phyloP scores from a whole-genome alignment of 1,140 invertebrate species.

The Nymphalis io region DNA sequence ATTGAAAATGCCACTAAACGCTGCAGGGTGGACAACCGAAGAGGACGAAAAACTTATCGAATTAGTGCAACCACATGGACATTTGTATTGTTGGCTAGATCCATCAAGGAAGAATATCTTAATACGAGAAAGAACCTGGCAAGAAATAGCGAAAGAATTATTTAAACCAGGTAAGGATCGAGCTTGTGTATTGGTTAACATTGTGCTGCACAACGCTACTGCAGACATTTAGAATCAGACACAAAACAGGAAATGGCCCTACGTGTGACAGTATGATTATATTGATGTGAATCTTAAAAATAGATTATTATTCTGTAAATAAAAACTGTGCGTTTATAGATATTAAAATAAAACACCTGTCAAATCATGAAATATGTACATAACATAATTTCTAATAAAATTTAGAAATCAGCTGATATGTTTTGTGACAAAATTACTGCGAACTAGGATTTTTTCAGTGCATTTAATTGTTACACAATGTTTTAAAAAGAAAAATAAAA shows the following conservation, averaged over 20 bases:
- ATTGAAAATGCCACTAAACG: conserved; percentile 68
- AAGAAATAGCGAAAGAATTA: conserved; percentile 65
- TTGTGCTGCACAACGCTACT: conserved; percentile 55
- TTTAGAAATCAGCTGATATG: neutral
- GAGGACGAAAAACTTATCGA: conserved; percentile 68
- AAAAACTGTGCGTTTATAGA: too few relatives aligned
- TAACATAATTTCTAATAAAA: neutral
- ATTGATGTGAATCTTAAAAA: neutral
- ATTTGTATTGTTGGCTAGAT: conserved; percentile 64
- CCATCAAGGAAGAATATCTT: conserved; percentile 72
- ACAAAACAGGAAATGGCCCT: neutral
- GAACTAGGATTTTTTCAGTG: neutral
- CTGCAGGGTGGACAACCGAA: conserved; percentile 64
- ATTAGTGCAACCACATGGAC: conserved; percentile 66
- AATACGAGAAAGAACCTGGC: conserved; percentile 67
- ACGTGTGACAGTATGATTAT: neutral
- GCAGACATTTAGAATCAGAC: conserved; percentile 31
- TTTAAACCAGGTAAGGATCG: conserved; percentile 65
- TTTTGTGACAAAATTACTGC: neutral
- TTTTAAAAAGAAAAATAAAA: too few relatives aligned
- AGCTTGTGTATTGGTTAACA: conserved; percentile 37
- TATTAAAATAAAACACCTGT: too few relatives aligned
- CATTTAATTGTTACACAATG: too few relatives aligned
- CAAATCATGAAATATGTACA: neutral
- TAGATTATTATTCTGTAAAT: too few relatives aligned